phyloP scores from a whole-genome alignment of 2,888 invertebrate genomes.

The Eumerus sabulonum region DNA sequence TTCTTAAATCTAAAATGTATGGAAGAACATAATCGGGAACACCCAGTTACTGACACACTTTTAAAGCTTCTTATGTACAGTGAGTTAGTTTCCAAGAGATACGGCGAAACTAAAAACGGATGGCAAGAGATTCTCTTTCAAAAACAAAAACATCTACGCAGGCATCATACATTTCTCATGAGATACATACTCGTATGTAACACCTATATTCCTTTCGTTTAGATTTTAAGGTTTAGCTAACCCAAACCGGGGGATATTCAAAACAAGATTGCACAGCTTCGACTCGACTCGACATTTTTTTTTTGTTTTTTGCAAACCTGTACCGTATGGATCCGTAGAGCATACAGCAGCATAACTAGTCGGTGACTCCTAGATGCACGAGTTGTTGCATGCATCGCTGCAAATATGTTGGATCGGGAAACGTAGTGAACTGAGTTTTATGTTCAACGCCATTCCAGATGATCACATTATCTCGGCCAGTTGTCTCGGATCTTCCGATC shows the following conservation, averaged over 20 bases:
- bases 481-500: slow-evolving; percentile 92
- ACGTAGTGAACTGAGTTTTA: slow-evolving; percentile 88
- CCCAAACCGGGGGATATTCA: slow-evolving; percentile 55
- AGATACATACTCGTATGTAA: too few species aligned
- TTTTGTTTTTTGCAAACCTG: too few species aligned
- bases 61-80: slow-evolving; percentile 66
- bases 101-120: slow-evolving; percentile 29
- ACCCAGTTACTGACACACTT: slow-evolving; percentile 67
- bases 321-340: too few species aligned
- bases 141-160: slow-evolving; percentile 1
- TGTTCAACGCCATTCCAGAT: slow-evolving; percentile 95
- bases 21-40: slow-evolving; percentile 65
- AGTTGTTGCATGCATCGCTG: slow-evolving; percentile 80
- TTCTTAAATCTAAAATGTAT: slow-evolving; percentile 39
- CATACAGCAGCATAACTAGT: slow-evolving; percentile 70
- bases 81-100: slow-evolving; percentile 23
- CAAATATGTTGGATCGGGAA: slow-evolving; percentile 88
- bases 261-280: slow-evolving; percentile 74
- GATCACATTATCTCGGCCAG: slow-evolving; percentile 93
- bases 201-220: background rate
- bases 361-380: slow-evolving; percentile 79
- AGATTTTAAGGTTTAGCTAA: slow-evolving; percentile 61
- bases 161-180: too few species aligned
- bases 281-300: slow-evolving; percentile 31
- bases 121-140: slow-evolving; percentile 63